phyloP scores from a whole-genome alignment of 2,797 vertebrate species.

The Podargus strigoides region DNA sequence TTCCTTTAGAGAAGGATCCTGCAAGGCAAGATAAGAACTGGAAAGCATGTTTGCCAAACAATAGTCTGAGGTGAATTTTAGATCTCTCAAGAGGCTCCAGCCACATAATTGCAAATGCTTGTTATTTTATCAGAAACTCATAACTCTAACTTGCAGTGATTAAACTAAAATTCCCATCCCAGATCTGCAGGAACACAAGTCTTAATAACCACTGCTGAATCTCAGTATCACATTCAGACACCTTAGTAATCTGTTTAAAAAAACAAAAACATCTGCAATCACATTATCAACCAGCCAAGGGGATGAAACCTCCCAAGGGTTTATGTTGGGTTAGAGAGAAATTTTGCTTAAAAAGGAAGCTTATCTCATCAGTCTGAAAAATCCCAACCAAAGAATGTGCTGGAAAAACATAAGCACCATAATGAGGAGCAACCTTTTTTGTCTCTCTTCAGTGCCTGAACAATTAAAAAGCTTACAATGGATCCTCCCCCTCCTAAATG shows the following conservation, averaged over 20 bases:
- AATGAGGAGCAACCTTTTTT: not conserved
- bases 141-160: not conserved
- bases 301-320: not conserved
- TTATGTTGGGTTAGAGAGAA: not conserved
- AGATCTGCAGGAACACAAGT: not conserved
- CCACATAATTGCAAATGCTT: slow-evolving; percentile 8
- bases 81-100: not conserved
- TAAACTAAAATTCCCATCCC: slow-evolving; percentile 23
- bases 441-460: not conserved
- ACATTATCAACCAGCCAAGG: not conserved
- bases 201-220: not conserved
- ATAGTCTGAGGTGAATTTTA: not conserved
- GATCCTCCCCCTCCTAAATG: not conserved
- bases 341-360: not conserved
- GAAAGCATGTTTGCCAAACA: not conserved
- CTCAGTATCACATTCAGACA: not conserved
- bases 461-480: not conserved
- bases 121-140: not conserved
- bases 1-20: not conserved
- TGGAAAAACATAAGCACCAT: not conserved
- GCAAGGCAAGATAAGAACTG: not conserved
- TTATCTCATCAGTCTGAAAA: not conserved
- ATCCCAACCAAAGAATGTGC: not conserved
- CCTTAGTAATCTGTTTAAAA: not conserved
- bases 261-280: slow-evolving; percentile 13